A percentile compares a stretch with the other conserved stretches of the same genome.
Evolutionary conservation across 1,140 invertebrate genomes (phyloP).

Genomic region (Temnothorax curvispinosus): DNA sequence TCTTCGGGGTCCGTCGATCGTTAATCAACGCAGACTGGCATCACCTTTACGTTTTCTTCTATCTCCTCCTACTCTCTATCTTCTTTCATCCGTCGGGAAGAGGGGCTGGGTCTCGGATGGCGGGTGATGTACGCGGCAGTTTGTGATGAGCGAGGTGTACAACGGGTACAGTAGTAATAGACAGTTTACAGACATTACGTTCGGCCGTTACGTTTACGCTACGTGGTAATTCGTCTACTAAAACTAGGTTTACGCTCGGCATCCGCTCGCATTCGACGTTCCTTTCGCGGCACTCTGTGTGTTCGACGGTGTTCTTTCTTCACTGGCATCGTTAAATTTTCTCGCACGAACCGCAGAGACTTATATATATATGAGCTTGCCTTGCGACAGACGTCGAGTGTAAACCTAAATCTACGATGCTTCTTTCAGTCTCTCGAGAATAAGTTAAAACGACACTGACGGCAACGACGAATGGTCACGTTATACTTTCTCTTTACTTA

Average conservation of each 20-base stretch:
- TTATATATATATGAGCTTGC: too few relatives aligned
- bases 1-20: slow-evolving; percentile 70
- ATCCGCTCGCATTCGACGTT: background rate
- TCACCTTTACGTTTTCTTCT: background rate
- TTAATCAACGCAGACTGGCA: slow-evolving; percentile 64
- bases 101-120: background rate
- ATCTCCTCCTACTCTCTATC: background rate
- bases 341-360: background rate
- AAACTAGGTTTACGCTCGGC: slow-evolving; percentile 24
- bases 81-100: slow-evolving; percentile 1
- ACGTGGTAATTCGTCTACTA: slow-evolving; percentile 61
- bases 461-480: slow-evolving; percentile 66
- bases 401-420: slow-evolving; percentile 35
- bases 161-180: slow-evolving; percentile 66
- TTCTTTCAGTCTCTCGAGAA: slow-evolving; percentile 65
- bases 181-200: slow-evolving; percentile 69
- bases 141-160: slow-evolving; percentile 55
- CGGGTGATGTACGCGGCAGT: slow-evolving; percentile 22
- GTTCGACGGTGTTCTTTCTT: background rate
- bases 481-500: slow-evolving; percentile 7
- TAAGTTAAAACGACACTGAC: slow-evolving; percentile 70
- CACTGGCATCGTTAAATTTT: background rate
- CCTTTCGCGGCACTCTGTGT: background rate
- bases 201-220: slow-evolving; percentile 57
- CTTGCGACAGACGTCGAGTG: background rate